A percentile compares a stretch with the other conserved stretches of the same genome.
These are phyloP conservation scores for Karalla daura DNA, from an alignment of 2,797 vertebrate genomes.

Conservation along the genomic window DNA sequence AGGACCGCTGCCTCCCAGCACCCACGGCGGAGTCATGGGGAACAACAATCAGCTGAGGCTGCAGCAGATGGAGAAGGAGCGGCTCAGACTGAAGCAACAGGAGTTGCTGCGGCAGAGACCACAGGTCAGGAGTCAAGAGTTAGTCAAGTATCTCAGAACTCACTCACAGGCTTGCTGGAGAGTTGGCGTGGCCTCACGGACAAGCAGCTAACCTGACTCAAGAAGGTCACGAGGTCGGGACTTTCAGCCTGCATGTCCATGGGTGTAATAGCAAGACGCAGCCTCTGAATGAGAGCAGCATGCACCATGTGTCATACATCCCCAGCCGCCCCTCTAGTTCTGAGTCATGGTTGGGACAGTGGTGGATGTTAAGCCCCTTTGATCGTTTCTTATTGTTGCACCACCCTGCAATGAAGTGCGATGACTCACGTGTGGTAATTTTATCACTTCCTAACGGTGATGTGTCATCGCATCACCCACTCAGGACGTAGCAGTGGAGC, in stretches of 20 bases:
- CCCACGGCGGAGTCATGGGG: constrained; percentile 87
- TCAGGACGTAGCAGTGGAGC: constrained; percentile 46
- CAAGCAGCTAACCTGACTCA: neutral
- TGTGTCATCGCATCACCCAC: constrained; percentile 67
- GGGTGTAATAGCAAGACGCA: neutral
- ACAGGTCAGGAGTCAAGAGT: constrained; percentile 87
- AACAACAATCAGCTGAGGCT: constrained; percentile 89
- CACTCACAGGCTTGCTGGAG: neutral
- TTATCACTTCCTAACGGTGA: constrained; percentile 74
- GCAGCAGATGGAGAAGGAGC: constrained; percentile 96
- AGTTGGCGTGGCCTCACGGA: neutral
- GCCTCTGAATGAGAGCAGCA: neutral
- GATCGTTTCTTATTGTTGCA: constrained; percentile 59
- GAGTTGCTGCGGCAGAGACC: constrained; percentile 98
- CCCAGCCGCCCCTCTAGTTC: neutral
- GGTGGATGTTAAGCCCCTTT: constrained; percentile 47
- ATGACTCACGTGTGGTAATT: constrained; percentile 76
- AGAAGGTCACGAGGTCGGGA: neutral
- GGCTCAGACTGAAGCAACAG: constrained; percentile 95
- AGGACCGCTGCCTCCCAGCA: constrained; percentile 87
- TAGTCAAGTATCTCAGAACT: neutral
- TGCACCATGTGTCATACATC: neutral
- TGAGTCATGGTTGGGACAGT: constrained; percentile 46
- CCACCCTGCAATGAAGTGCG: constrained; percentile 50
- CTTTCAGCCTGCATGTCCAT: neutral